A percentile compares a stretch with the other conserved stretches of the same genome.
These are phyloP conservation scores for Gryon sp. DNA, from an alignment of 1,140 invertebrate genomes.

Conservation along the genomic window DNA sequence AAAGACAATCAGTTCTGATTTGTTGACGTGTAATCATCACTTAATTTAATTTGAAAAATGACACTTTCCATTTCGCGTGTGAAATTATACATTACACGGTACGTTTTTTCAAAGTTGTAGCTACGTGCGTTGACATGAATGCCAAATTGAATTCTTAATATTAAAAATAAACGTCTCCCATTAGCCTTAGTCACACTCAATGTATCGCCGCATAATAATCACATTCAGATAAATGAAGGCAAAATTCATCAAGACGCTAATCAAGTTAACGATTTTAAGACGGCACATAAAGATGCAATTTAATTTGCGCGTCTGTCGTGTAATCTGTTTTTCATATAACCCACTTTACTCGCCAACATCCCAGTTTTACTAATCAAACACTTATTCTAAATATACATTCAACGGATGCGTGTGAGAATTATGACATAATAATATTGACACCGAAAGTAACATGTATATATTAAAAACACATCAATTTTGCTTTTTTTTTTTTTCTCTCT, in stretches of 20 bases:
- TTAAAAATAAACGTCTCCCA: conserved; percentile 5
- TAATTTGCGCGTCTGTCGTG: conserved; percentile 20
- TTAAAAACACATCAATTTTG: no score
- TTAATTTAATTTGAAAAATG: no score
- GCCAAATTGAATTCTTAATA: background rate
- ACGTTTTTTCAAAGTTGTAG: no score
- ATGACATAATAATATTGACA: conserved; percentile 26
- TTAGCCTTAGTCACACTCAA: background rate
- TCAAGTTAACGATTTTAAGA: conserved; percentile 12
- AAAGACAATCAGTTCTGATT: no score
- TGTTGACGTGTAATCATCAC: no score
- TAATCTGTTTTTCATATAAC: conserved; percentile 34
- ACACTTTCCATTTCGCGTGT: no score
- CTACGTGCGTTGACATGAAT: no score
- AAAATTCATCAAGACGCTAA: conserved; percentile 38
- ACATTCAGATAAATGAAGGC: conserved; percentile 19
- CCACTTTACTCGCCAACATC: conserved; percentile 31
- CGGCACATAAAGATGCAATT: conserved; percentile 33
- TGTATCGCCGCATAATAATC: conserved; percentile 1
- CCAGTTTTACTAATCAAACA: conserved; percentile 41
- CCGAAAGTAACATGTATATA: conserved; percentile 33
- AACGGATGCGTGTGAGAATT: conserved; percentile 19
- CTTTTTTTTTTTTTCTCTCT: no score
- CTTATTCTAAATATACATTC: conserved; percentile 48
- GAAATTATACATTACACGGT: no score